Base-by-base conservation (phyloP, 2,888 invertebrate species). In the Melanostoma mellinum region DNA sequence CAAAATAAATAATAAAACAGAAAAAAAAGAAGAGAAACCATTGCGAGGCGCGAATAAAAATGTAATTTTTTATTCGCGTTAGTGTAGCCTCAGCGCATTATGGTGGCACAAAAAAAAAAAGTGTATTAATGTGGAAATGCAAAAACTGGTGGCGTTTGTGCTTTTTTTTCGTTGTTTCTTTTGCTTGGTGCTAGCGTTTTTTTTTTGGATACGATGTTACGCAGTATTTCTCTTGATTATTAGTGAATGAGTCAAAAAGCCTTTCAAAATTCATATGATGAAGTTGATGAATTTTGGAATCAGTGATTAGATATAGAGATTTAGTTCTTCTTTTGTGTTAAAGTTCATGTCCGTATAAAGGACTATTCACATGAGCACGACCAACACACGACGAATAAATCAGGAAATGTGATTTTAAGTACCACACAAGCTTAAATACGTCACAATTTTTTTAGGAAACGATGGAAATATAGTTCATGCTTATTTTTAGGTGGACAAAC, bases 41-140 rank as follows among this genome's bases (percentile, higher is more conserved):
- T 75, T 67, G 53, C 71, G 71, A 65, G 75, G 71, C 71, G 69
- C 75, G 80, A 75, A 75, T 75, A 69, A 74, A 71, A 75, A 55
- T 50, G 50, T 58, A 50, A 60, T 71, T 60, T 58, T 65, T 75
- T 75, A 35, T 75, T 48, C 63, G 75, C 78, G 52, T 69, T 69
- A 46, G 74, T 48, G 48, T 58, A 68, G 68, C 61, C 46, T 65
- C 20, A 68, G 42, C 74, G 75, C 58, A 56, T 65, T 75, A 58
- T 69, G 58, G 10, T 56, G 40, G 33, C 46, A 56, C 35, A 46
- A 30, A 56, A 58, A 69, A 60, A 50, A 58, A 44, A 20, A 6
- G 36, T 61, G 36, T 78, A 71, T 73, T 79, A 73, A 74, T 73
- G 73, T 46, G 33, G 30, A 68, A 56, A 74, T 50, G 58, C 56